Base-by-base conservation (phyloP, 2,888 invertebrate species). In the Junonia oenone region DNA sequence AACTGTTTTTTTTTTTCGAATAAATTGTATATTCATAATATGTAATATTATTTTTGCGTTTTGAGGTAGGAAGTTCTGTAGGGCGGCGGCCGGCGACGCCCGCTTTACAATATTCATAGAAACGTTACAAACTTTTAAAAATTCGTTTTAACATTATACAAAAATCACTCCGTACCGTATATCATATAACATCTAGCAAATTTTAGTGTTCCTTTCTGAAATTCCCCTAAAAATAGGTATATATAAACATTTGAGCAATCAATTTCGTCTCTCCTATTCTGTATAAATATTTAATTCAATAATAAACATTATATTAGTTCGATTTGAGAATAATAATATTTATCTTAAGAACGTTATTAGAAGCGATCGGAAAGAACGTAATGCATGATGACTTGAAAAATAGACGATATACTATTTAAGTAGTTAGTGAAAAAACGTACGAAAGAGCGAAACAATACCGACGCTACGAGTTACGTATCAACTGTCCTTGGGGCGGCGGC, bases 241-340 rank as follows among this genome's bases (percentile, higher is more conserved):
- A 87, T 89, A 87, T 87, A 88, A 88, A 89, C 86, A 84, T 90
- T 90, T 90, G 89, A 90, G 89, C 89, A 90, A 90, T 87, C 85
- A 77, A 85, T 88, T 88, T 83, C 88, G 81, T 84, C 84, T 84
- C 85, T 82, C 81, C 83, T 79, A 85, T 82, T 83, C 79, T 85
- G 83, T 87, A 85, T 86, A 86, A 85, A 85, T 87, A 88, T 85
- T 83, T 81, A 84, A 82, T 83, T 84, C 85, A 81, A 80, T 82
- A 78, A 83, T 40, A 40, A 65, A 81, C 73, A 79, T 80, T 76
- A 74, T 73, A 76, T 78, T 78, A 81, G 72, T 78, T 81, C 76
- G 72, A 80, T 76, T 78, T 77, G 79, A 81, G 81, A 81, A 67
- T 73, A 78, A 75, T 67, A 74, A 43, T 43, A 43, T 76, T 69